Evolutionary conservation across 2,113 vertebrate genomes (phyloP).

Genomic region (Gopherus flavomarginatus): DNA sequence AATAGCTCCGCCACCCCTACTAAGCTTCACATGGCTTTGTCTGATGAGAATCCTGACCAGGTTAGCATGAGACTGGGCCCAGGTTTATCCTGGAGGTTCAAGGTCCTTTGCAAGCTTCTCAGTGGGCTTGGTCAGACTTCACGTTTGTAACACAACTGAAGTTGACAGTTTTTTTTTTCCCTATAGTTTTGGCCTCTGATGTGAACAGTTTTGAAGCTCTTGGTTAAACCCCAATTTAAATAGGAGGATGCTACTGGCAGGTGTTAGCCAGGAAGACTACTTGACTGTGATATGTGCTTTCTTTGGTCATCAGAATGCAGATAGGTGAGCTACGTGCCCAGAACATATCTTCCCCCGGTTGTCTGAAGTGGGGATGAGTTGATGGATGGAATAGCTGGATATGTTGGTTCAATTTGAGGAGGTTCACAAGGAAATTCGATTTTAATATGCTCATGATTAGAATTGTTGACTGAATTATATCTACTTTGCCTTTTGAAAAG

Average conservation of each 20-base stretch:
- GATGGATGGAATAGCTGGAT: neutral
- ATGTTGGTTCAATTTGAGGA: neutral
- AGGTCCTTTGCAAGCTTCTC: neutral
- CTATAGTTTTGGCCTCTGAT: neutral
- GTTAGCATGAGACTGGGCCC: neutral
- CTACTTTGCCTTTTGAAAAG: neutral
- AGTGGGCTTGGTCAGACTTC: neutral
- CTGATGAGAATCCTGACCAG: neutral
- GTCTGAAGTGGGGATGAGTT: neutral
- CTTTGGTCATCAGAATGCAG: neutral
- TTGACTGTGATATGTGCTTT: neutral
- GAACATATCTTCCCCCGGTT: neutral
- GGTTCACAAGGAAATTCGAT: neutral
- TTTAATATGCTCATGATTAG: neutral
- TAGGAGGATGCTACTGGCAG: neutral
- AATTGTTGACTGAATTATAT: neutral
- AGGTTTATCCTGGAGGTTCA: neutral
- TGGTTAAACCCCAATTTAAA: neutral
- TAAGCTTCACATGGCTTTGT: neutral
- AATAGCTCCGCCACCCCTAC: neutral
- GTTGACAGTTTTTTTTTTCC: neutral
- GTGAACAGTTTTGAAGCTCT: neutral
- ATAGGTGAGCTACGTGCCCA: neutral
- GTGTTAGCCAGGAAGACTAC: neutral
- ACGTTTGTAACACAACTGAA: neutral